Conservation (phyloP, 2,888 invertebrate species). For the Phoenoteleia sp. region DNA sequence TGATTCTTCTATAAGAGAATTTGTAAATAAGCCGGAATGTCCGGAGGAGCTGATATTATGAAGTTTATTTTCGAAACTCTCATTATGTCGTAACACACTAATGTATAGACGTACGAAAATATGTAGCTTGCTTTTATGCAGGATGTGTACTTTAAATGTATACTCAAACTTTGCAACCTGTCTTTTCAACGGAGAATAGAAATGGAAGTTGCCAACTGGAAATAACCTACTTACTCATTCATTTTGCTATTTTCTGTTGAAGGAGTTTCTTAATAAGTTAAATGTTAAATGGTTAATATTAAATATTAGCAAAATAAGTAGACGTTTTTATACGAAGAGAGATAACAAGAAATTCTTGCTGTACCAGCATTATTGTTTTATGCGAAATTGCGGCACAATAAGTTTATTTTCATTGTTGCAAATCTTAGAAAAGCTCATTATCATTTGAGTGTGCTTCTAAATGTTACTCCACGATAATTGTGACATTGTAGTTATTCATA, state of each 20-base stretch:
- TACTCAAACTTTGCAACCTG: no score
- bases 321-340: no score
- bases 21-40: background rate
- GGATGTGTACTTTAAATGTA: no score
- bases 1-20: background rate
- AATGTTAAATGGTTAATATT: no score
- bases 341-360: constrained; percentile 8
- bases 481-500: constrained; percentile 9
- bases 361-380: no score
- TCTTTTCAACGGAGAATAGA: no score
- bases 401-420: constrained; percentile 5
- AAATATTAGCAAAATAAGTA: no score
- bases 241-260: no score
- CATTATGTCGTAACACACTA: constrained; percentile 6
- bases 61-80: constrained; percentile 15
- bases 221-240: no score
- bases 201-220: no score
- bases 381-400: no score
- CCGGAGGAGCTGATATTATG: background rate
- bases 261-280: no score
- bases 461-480: background rate
- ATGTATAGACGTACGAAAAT: background rate
- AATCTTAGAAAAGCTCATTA: constrained; percentile 28
- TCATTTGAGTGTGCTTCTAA: background rate
- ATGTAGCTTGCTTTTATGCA: background rate